Base-by-base conservation (phyloP, 1,140 invertebrate genomes). In the Eulimnadia texana region DNA sequence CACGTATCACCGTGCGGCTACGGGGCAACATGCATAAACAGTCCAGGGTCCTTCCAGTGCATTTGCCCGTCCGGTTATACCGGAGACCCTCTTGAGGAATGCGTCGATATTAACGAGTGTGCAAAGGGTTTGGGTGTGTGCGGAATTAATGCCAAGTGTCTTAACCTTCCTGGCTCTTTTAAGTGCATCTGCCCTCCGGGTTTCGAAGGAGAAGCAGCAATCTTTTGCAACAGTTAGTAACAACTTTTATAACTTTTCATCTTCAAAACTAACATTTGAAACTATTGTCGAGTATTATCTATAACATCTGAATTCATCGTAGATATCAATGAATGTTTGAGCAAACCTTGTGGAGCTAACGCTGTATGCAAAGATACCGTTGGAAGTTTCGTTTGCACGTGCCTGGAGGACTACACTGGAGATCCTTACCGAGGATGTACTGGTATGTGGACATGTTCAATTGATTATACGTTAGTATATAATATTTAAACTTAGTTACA, bases 271-370 rank as follows among this genome's bases (percentile, higher is more conserved):
- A 66, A 64, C 72, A 72, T 6, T 74, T n/a, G n/a, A n/a, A n/a
- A n/a, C n/a, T n/a, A n/a, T n/a, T n/a, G n/a, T n/a, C n/a, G n/a
- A n/a, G n/a, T n/a, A n/a, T n/a, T n/a, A n/a, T n/a, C n/a, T n/a
- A n/a, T n/a, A n/a, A n/a, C n/a, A n/a, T n/a, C n/a, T n/a, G n/a
- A n/a, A n/a, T n/a, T n/a, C n/a, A n/a, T n/a, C n/a, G 61, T 70
- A 92, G 89, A 91, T 82, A 78, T 91, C 74, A 86, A 93, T 78
- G 89, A 91, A 79, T 92, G 89, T 76, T 79, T 84, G 71, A 81
- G 80, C 73, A 88, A 84, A 73, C 85, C 87, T 28, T 93, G 90
- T 72, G 87, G 88, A 67, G 78, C 79, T 67, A 88, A 93, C 70
- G 86, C 90, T 23, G 75, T 85, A 58, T 95, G 91, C 72, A 85